Base-by-base conservation (phyloP, 92 coral and sea anemone genomes). In the Virgularia gustaviana region DNA sequence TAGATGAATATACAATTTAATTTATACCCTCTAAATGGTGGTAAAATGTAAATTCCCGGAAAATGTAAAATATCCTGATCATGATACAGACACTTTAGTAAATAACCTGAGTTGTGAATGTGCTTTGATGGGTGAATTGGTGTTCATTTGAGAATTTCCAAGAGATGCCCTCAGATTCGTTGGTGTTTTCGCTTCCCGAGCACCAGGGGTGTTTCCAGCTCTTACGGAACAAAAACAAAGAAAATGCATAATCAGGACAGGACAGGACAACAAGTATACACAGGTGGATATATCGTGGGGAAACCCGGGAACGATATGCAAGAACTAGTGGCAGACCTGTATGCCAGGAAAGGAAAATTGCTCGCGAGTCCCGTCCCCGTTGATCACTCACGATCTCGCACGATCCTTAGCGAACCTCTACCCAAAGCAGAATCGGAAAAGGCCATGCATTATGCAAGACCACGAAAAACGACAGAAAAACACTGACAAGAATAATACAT, bases 181-280 rank as follows among this genome's bases (percentile, higher is more conserved):
- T 9, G 61, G 75, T 30, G 61, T 68, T 15, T 49, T 49, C 0
- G 61, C 60, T 18, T 68, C 42, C 10, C 61, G 25, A 23, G 75
- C 75, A 33, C 61, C 60, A 16, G 75, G 75, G 28, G 75, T 68
- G 45, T 68, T 68, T 2, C 75, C 75, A 68, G 75, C 75, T 33
- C 75, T 68, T 3, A 9, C 3, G 30, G 22, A 15, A 57, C 30
- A 24, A 27, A 57, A 0, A 28, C 16, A 23, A 43, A 23, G 47
- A 36, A 13, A 36, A 28, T 39, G 6, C 6, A 36, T 34, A 31
- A 2, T 9, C 23, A 60, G 2, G 10, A 64, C 35, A 7, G 31
- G 47, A 7, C 35, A 57, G 30, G 27, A 53, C 23, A 16, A 16
- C 27, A 18, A 53, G 12, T 53, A 16, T 53, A 39, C 8, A 39